Evolutionary conservation across 2,797 vertebrate genomes (phyloP).

Genomic region (Synanceia verrucosa): DNA sequence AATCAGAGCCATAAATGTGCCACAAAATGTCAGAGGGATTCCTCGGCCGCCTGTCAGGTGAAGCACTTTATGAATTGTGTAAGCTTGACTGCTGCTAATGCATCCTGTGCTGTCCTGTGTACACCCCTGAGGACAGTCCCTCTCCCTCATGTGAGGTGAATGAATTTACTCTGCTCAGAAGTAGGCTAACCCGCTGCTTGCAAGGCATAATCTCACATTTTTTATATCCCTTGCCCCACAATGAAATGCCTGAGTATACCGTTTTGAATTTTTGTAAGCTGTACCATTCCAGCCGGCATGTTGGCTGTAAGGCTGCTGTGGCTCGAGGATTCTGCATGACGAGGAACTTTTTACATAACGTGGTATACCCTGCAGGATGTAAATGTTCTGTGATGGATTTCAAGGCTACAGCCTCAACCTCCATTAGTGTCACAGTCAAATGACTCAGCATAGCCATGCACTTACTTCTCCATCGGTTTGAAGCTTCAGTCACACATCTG

Average conservation of each 20-base stretch:
- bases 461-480: constrained; percentile 25
- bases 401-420: constrained; percentile 35
- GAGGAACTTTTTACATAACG: constrained; percentile 47
- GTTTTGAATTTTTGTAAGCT: constrained; percentile 37
- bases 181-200: constrained; percentile 46
- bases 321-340: constrained; percentile 9
- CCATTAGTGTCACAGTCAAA: constrained; percentile 55
- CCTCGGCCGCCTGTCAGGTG: constrained; percentile 53
- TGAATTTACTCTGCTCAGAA: constrained; percentile 53
- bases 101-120: constrained; percentile 53
- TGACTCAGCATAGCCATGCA: constrained; percentile 30
- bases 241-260: background rate
- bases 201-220: constrained; percentile 22
- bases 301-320: constrained; percentile 19
- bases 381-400: constrained; percentile 46
- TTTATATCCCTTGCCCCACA: background rate
- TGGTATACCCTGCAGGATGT: constrained; percentile 10
- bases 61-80: constrained; percentile 62
- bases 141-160: constrained; percentile 55
- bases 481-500: constrained; percentile 37
- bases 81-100: constrained; percentile 66
- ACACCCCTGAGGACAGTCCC: constrained; percentile 61
- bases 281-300: constrained; percentile 10
- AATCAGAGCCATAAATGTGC: constrained; percentile 34
- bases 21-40: constrained; percentile 53